Conservation (phyloP, 2,113 vertebrate species). For the Myxocyprinus asiaticus region DNA sequence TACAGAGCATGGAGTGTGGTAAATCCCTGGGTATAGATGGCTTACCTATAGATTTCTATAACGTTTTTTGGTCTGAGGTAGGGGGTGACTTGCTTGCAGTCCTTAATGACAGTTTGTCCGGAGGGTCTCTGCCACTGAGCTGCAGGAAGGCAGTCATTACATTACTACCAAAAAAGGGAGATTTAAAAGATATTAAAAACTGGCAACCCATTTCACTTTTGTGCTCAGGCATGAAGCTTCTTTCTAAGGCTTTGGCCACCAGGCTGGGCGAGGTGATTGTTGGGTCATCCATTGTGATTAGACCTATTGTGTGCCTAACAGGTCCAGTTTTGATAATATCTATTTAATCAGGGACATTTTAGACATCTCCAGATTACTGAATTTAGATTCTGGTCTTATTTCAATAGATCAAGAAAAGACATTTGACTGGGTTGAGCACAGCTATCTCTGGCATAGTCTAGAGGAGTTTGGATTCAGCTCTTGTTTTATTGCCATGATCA, state of each 20-base stretch:
- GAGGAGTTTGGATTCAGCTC: too few species aligned
- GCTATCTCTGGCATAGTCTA: not conserved
- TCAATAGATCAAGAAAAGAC: not conserved
- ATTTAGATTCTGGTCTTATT: not conserved
- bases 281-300: not conserved
- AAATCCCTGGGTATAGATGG: not conserved
- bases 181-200: not conserved
- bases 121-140: not conserved
- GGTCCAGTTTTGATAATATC: not conserved
- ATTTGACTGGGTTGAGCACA: not conserved
- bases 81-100: too few species aligned
- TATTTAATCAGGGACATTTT: not conserved
- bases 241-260: not conserved
- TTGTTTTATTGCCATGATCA: constrained; percentile 10
- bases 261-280: not conserved
- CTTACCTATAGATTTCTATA: too few species aligned
- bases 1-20: not conserved
- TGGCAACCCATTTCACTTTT: not conserved
- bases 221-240: not conserved
- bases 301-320: not conserved
- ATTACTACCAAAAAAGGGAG: not conserved
- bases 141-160: not conserved
- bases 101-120: too few species aligned
- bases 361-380: not conserved
- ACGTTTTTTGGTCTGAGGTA: too few species aligned